Evolutionary conservation across 2,113 vertebrate species (phyloP), one percentile per base, ranked within the genome.

Genomic region (Xenopus laevis): DNA sequence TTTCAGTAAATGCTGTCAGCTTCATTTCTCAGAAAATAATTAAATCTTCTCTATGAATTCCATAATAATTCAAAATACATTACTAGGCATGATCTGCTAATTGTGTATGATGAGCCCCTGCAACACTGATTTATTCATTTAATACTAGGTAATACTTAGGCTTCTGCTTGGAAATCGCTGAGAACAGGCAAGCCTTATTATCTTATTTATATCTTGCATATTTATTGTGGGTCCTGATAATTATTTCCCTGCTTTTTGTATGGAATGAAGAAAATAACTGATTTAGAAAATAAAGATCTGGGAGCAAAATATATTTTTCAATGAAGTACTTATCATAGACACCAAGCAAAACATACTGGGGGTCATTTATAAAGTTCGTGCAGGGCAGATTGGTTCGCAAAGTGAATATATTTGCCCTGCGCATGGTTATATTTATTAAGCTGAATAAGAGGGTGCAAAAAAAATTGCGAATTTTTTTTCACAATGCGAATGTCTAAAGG

Each of bases 21-120:
- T 60, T 60, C 44, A 67, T 53, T 68, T 75, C 46, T 62, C 72
- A 68, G 57, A 68, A 75, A 68, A 68, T 75, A 75, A 75, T 75
- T 33, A 68, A 61, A 52, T 68, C 16, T 12, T 18, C 13, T 44
- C 12, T 50, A 45, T 27, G 57, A 68, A 52, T 62, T 68, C 59
- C 53, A 20, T 61, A 74, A 74, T 74, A 16, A 21, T 62, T 61
- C 45, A 60, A 67, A 16, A 62, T 67, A 52, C 65, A 68, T 17
- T 68, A 2, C 46, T 20, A 45, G 27, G 57, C 65, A 62, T 60
- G 65, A 75, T 53, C 10, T 23, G 30, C 30, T 62, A 75, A 75
- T 75, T 62, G 27, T 11, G 4, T 18, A 65, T 53, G 59, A 17
- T 17, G 44, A 45, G 21, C 58, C 12, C 20, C 18, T 16, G 63